phyloP scores from a whole-genome alignment of 2,797 vertebrate genomes.

The Gouania willdenowi region DNA sequence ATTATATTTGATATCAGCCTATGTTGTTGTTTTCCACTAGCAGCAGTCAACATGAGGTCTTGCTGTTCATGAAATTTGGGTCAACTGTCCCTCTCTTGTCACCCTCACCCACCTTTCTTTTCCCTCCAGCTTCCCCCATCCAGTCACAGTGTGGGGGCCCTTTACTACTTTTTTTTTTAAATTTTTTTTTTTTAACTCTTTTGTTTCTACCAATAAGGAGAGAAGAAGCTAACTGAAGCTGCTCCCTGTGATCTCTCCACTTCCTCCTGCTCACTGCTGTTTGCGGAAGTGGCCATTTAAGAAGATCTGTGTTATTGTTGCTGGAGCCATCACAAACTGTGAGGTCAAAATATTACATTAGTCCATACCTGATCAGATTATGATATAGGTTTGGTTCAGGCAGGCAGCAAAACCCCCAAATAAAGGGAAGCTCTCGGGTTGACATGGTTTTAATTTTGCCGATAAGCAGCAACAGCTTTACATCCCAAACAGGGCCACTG shows the following conservation, averaged over 20 bases:
- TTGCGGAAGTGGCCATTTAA: constrained; percentile 66
- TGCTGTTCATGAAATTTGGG: constrained; percentile 45
- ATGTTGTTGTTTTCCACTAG: constrained; percentile 16
- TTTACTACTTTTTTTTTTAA: constrained; percentile 32
- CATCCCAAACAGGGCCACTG: constrained; percentile 7
- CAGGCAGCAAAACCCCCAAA: constrained; percentile 43
- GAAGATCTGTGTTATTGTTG: constrained; percentile 60
- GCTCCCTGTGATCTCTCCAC: constrained; percentile 55
- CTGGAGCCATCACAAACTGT: constrained; percentile 36
- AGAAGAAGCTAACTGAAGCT: constrained; percentile 56
- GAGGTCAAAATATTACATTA: constrained; percentile 45
- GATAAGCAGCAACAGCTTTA: constrained; percentile 7
- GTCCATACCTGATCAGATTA: constrained; percentile 31
- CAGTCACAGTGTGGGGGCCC: constrained; percentile 9
- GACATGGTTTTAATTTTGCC: background rate
- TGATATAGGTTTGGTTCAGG: constrained; percentile 38
- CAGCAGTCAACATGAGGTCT: constrained; percentile 28
- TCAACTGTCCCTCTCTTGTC: constrained; percentile 39
- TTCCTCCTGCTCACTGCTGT: constrained; percentile 31
- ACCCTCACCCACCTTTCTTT: background rate
- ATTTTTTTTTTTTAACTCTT: constrained; percentile 8
- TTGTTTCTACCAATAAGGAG: constrained; percentile 39
- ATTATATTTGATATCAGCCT: background rate
- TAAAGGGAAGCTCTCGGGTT: constrained; percentile 13
- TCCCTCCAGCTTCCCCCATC: constrained; percentile 6